phyloP scores from a whole-genome alignment of 2,113 vertebrate species.

The Indicator maculatus region DNA sequence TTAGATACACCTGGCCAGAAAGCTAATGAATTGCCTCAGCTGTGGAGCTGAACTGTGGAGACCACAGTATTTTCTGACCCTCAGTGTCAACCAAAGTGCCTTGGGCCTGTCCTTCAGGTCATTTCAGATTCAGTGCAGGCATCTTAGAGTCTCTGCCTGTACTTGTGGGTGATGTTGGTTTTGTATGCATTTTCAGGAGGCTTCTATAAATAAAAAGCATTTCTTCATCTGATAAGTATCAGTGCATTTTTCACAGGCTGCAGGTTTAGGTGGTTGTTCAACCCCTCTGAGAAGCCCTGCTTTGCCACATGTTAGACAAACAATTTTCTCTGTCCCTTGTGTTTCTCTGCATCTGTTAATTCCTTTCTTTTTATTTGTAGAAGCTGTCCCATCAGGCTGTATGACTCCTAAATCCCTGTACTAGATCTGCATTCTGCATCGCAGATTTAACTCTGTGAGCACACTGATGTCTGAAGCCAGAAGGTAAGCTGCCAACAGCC shows the following conservation, averaged over 20 bases:
- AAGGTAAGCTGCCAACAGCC: neutral
- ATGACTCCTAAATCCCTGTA: neutral
- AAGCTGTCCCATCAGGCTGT: neutral
- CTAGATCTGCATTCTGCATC: neutral
- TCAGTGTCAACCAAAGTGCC: neutral
- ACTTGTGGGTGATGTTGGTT: neutral
- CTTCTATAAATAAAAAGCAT: neutral
- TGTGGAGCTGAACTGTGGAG: neutral
- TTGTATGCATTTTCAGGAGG: neutral
- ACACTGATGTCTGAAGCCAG: neutral
- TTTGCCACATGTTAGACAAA: neutral
- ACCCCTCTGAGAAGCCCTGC: neutral
- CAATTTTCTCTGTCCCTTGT: neutral
- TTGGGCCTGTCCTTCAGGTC: neutral
- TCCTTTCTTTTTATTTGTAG: slow-evolving; percentile 32
- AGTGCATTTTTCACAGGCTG: neutral
- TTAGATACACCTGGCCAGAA: neutral
- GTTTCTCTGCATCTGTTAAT: slow-evolving; percentile 2
- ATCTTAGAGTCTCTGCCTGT: neutral
- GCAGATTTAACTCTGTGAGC: neutral
- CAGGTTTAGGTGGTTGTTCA: neutral
- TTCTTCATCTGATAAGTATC: neutral
- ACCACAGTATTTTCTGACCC: neutral
- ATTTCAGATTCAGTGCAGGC: neutral
- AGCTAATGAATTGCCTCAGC: neutral